Evolutionary conservation across 1,140 invertebrate species (phyloP), one percentile per base, ranked within the genome.

Genomic region (Drosophila pachea): DNA sequence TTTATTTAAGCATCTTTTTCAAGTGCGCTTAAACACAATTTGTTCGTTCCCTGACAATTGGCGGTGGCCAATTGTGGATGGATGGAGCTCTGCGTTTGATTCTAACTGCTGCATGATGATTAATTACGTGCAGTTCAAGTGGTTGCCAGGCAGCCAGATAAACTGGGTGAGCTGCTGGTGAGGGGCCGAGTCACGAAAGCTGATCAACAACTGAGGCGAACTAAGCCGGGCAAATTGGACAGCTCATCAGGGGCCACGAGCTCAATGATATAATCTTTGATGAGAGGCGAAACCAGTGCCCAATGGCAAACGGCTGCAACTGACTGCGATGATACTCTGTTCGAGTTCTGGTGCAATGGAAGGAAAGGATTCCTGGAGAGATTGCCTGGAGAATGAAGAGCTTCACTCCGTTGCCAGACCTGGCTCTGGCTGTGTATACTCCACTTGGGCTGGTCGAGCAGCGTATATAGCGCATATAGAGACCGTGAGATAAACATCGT

Each of bases 21-120:
- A 74, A 82, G 78, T 83, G 74, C 70, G 71, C 74, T 82, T 52
- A 74, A 65, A 62, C 66, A 76, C 77, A 81, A 81, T 81, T 81
- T 73, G 73, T 77, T 72, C 79, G 74, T 36, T 36, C 54, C 43
- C 14, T 52, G 63, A 62, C 45, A 52, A 33, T 40, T 43, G n/a
- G 16, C 22, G 16, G 45, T 16, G 16, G 45, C 45, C 45, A 47
- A 47, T 53, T 43, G 56, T 53, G 48, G 50, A 55, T 45, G 64
- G 47, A 50, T 50, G 49, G 7, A 49, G 69, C 61, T 22, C 22
- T 54, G 36, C 79, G 66, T 73, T 64, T 77, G 78, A 82, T 83
- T 76, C 76, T 16, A 58, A 53, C 64, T 64, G 45, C 78, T 64
- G 79, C 63, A 84, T 84, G 76, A 84, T 86, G 79, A 84, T 79